Conservation (phyloP, 1,140 invertebrate species). For the Pemphigus obesinymphae region DNA sequence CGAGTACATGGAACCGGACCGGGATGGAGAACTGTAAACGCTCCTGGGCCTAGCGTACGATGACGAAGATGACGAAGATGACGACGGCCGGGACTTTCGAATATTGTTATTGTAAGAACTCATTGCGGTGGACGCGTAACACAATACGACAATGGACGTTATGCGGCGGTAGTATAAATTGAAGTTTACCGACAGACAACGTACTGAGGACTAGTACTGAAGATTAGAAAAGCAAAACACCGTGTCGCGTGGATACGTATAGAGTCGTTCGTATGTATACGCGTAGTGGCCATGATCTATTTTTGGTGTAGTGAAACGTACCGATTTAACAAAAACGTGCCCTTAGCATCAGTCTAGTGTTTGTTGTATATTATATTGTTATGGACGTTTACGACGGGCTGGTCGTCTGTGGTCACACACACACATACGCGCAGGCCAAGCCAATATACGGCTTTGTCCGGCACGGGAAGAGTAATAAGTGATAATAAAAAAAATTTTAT, state of each 20-base stretch:
- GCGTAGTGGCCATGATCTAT: constrained; percentile 30
- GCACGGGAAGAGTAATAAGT: too few relatives aligned
- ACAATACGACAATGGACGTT: too few relatives aligned
- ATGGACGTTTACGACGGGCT: neutral
- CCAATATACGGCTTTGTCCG: neutral
- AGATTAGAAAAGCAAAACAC: neutral
- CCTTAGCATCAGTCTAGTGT: neutral
- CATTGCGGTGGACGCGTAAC: neutral
- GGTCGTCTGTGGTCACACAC: too few relatives aligned
- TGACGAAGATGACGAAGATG: neutral
- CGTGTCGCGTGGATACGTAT: neutral
- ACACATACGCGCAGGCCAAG: neutral
- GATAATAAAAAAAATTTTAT: neutral
- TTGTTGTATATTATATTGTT: neutral
- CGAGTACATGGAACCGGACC: constrained; percentile 8
- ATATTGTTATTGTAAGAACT: constrained; percentile 26
- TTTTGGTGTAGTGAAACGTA: constrained; percentile 10
- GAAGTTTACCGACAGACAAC: neutral
- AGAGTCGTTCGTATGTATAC: neutral
- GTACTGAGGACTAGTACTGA: neutral
- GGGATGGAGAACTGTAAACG: constrained; percentile 40
- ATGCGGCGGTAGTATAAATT: neutral
- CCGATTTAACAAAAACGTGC: constrained; percentile 26
- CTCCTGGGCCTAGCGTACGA: constrained; percentile 34
- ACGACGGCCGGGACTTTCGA: constrained; percentile 33